A percentile compares a stretch with the other conserved stretches of the same genome.
Conservation (phyloP, 2,888 invertebrate genomes). For the Gryllus longicercus region DNA sequence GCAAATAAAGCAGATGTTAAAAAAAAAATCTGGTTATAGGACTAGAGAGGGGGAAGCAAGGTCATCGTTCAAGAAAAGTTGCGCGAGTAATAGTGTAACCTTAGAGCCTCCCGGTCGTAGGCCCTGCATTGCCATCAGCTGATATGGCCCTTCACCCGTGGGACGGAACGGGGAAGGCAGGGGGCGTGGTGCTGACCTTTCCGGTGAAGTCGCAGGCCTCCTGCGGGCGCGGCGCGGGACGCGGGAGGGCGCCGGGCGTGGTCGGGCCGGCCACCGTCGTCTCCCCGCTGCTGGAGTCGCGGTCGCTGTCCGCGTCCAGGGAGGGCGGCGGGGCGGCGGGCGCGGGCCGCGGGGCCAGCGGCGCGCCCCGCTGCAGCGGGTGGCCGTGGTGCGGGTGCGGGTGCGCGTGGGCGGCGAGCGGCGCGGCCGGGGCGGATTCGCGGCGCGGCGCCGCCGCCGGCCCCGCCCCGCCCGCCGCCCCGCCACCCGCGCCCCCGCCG, state of each 20-base stretch:
- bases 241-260: not conserved
- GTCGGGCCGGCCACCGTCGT: not conserved
- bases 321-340: not conserved
- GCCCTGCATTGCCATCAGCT: no score
- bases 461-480: not conserved
- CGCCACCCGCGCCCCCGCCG: not conserved
- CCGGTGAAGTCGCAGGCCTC: slow-evolving; percentile 23
- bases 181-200: slow-evolving; percentile 17
- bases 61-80: no score
- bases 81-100: no score
- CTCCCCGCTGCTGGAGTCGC: not conserved
- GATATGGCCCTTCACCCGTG: no score
- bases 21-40: no score
- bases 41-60: no score
- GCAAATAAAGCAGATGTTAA: no score
- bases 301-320: not conserved
- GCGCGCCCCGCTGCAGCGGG: not conserved
- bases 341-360: not conserved
- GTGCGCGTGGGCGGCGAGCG: not conserved
- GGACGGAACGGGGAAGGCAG: not conserved
- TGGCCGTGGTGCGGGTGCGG: not conserved
- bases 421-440: not conserved
- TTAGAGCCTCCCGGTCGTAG: no score
- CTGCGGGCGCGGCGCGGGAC: not conserved
- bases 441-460: not conserved